Evolutionary conservation across 2,888 invertebrate species (phyloP).

Genomic region (Drosophila pseudotakahashii): DNA sequence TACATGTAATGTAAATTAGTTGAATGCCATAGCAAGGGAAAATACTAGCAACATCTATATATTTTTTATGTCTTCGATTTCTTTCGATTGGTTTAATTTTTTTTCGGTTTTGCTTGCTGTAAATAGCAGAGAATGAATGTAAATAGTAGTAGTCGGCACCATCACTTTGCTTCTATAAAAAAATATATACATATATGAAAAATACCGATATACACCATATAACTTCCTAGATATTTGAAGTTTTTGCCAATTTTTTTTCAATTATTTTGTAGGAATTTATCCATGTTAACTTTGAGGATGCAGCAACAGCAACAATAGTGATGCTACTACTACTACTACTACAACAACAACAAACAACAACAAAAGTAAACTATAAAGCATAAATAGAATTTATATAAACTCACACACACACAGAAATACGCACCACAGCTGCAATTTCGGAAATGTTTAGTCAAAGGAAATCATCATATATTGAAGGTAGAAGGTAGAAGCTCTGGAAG

Average conservation of each 20-base stretch:
- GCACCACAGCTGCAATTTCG: conserved; percentile 41
- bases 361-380: conserved; percentile 56
- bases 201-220: conserved; percentile 7
- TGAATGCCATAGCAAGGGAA: conserved; percentile 60
- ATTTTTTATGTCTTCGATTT: conserved; percentile 17
- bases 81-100: conserved; percentile 18
- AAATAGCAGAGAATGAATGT: conserved; percentile 50
- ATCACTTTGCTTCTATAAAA: conserved; percentile 26
- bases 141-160: conserved; percentile 52
- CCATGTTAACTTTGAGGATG: conserved; percentile 85
- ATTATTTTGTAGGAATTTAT: conserved; percentile 84
- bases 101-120: conserved; percentile 58
- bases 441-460: conserved; percentile 51
- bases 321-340: conserved; percentile 58
- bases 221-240: conserved; percentile 45
- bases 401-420: conserved; percentile 8
- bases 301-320: conserved; percentile 51
- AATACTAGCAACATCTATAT: conserved; percentile 31
- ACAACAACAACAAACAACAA: conserved; percentile 60
- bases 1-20: conserved; percentile 56
- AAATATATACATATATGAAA: not conserved
- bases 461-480: conserved; percentile 25
- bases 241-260: conserved; percentile 63
- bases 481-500: conserved; percentile 36
- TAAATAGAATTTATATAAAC: conserved; percentile 49